phyloP scores from a whole-genome alignment of 1,140 invertebrate genomes.

The Drosophila sproati region DNA sequence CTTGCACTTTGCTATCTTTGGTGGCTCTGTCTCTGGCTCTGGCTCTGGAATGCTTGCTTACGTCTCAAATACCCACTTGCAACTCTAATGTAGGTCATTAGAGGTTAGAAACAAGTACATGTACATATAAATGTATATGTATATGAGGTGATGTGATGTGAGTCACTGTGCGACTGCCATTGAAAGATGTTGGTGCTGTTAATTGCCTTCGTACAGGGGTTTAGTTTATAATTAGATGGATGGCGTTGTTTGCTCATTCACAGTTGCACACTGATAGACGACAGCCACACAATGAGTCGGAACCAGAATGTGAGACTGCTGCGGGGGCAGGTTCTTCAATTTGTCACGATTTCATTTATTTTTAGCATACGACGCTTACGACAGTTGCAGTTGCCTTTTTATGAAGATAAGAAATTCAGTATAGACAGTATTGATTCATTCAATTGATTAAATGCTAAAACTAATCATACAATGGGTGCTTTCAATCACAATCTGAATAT shows the following conservation, averaged over 20 bases:
- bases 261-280: conserved; percentile 29
- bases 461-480: not conserved
- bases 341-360: conserved; percentile 76
- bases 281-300: not conserved
- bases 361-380: conserved; percentile 51
- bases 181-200: conserved; percentile 33
- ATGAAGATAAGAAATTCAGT: conserved; percentile 9
- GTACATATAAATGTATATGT: conserved; percentile 7
- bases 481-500: not conserved
- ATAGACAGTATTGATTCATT: conserved; percentile 2
- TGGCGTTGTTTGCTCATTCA: conserved; percentile 55
- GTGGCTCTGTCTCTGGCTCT: not conserved
- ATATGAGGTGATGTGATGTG: conserved; percentile 21
- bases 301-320: not conserved
- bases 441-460: conserved; percentile 1
- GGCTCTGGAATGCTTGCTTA: conserved; percentile 19
- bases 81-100: conserved; percentile 63
- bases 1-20: conserved; percentile 38
- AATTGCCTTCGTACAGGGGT: not conserved
- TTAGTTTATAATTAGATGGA: conserved; percentile 50
- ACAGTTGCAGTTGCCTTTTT: not conserved
- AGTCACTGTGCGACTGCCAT: conserved; percentile 45
- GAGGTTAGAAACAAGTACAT: conserved; percentile 47
- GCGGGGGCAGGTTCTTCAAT: conserved; percentile 15
- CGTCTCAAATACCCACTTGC: conserved; percentile 6